Evolutionary conservation across 2,888 invertebrate species (phyloP).

Genomic region (Trachelus tabidus): DNA sequence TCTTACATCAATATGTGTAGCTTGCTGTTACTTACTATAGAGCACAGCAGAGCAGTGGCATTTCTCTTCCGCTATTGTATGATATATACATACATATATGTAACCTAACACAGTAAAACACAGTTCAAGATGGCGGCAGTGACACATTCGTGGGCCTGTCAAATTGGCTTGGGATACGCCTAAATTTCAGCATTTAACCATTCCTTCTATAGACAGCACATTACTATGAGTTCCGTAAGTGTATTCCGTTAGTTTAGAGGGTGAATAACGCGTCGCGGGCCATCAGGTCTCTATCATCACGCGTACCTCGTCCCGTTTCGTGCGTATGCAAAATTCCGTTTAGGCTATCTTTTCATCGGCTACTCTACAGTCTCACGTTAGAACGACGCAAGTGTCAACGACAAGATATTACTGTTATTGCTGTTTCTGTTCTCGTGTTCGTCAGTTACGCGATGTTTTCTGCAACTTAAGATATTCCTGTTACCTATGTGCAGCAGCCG

Average conservation of each 20-base stretch:
- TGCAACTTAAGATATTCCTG: neutral
- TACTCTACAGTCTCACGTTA: neutral
- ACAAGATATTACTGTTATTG: neutral
- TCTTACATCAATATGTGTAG: conserved; percentile 19
- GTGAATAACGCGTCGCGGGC: neutral
- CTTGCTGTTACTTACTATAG: conserved; percentile 14
- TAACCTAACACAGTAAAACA: neutral
- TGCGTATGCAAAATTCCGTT: neutral
- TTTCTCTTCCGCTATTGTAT: neutral
- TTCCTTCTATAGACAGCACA: conserved; percentile 16
- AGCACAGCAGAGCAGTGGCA: neutral
- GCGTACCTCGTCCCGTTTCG: conserved; percentile 5
- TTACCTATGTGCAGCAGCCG: neutral
- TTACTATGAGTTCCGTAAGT: conserved; percentile 34
- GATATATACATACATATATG: neutral
- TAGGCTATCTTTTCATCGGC: conserved; percentile 9
- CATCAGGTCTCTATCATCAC: neutral
- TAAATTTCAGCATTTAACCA: conserved; percentile 36
- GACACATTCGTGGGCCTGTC: conserved; percentile 44
- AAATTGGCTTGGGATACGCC: conserved; percentile 53
- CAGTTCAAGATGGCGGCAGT: conserved; percentile 52
- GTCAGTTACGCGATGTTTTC: neutral
- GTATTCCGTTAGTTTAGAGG: conserved; percentile 8
- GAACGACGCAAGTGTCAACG: neutral
- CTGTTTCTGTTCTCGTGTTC: neutral